These are phyloP conservation scores for Junonia oenone DNA, from an alignment of 2,888 invertebrate species.

Conservation along the genomic window DNA sequence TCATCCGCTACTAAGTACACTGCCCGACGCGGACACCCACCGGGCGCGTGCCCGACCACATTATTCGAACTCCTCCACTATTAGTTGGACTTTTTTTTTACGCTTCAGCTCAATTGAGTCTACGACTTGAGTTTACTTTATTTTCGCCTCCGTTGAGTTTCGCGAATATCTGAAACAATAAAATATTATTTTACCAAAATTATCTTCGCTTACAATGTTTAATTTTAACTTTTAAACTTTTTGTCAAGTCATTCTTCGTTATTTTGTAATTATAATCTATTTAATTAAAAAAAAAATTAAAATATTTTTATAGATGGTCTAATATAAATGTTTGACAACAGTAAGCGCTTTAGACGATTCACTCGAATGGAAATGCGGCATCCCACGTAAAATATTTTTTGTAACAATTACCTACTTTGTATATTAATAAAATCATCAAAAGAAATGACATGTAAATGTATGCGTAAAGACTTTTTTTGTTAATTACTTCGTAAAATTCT, in stretches of 20 bases:
- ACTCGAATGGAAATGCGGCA: not conserved
- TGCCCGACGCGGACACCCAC: slow-evolving; percentile 50
- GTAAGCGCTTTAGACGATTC: not conserved
- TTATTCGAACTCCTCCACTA: slow-evolving; percentile 44
- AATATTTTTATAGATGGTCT: not conserved
- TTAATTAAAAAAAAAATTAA: not conserved
- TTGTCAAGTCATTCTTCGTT: not conserved
- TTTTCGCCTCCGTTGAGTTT: not conserved
- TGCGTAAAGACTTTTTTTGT: too few relatives aligned
- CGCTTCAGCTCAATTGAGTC: slow-evolving; percentile 33
- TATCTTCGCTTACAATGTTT: not conserved
- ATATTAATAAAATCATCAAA: too few relatives aligned
- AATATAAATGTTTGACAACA: not conserved
- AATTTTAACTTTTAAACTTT: not conserved
- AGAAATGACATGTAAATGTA: too few relatives aligned
- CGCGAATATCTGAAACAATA: slow-evolving; percentile 42
- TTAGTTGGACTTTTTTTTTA: slow-evolving; percentile 30
- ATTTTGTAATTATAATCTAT: too few relatives aligned
- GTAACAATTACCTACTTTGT: not conserved
- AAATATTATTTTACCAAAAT: not conserved
- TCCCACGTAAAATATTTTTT: not conserved
- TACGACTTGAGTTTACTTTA: not conserved
- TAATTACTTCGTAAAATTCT: not conserved
- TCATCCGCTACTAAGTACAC: slow-evolving; percentile 68
- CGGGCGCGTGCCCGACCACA: slow-evolving; percentile 69